These are phyloP conservation scores for Tympanoctomys barrerae DNA, from an alignment of 2,797 vertebrate genomes.

Conservation along the genomic window DNA sequence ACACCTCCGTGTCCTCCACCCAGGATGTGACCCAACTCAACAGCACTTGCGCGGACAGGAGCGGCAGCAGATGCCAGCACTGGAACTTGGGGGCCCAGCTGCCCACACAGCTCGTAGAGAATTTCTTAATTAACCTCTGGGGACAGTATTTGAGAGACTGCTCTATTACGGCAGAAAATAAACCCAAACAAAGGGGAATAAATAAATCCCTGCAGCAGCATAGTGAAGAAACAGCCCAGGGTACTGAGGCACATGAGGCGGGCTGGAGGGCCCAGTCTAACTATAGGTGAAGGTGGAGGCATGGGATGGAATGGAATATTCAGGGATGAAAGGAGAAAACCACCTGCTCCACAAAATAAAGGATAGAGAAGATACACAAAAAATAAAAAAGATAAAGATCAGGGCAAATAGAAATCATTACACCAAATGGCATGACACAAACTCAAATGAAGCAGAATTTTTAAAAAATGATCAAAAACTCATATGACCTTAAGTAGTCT, in stretches of 20 bases:
- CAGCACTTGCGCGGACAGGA: background rate
- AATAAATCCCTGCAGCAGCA: background rate
- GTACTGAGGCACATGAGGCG: background rate
- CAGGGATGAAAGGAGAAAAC: background rate
- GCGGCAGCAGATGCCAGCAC: background rate
- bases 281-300: background rate
- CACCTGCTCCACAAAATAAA: background rate
- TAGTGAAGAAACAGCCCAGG: background rate
- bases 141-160: slow-evolving; percentile 10
- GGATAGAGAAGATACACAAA: background rate
- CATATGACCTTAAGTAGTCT: background rate
- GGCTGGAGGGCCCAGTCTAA: background rate
- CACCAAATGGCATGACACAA: background rate
- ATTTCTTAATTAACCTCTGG: slow-evolving; percentile 19
- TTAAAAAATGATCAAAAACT: background rate
- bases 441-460: background rate
- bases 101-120: background rate
- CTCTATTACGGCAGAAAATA: slow-evolving; percentile 34
- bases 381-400: background rate
- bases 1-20: background rate
- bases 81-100: background rate
- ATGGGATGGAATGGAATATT: background rate
- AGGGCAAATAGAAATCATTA: background rate
- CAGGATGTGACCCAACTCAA: background rate
- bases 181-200: slow-evolving; percentile 17